phyloP scores from a whole-genome alignment of 2,797 vertebrate genomes.

The Triplophysa bombifrons region DNA sequence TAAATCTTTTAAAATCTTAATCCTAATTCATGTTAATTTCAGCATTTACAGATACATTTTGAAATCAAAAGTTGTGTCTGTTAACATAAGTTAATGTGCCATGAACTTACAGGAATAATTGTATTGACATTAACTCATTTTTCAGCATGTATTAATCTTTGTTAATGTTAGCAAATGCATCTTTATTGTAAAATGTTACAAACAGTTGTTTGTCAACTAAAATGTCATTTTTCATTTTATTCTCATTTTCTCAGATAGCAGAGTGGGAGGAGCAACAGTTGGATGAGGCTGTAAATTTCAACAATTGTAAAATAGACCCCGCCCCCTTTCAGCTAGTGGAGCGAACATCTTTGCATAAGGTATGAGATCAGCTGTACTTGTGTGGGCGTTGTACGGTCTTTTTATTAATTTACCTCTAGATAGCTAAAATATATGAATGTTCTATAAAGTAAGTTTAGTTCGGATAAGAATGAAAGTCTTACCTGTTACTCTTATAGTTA shows the following conservation, averaged over 20 bases:
- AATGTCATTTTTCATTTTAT: background rate
- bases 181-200: too few species aligned
- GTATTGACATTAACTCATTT: too few species aligned
- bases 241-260: conserved; percentile 75
- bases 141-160: too few species aligned
- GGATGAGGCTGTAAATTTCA: conserved; percentile 91
- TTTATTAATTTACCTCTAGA: background rate
- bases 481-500: background rate
- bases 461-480: background rate
- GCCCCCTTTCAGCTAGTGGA: conserved; percentile 98
- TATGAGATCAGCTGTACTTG: conserved; percentile 46
- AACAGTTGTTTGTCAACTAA: too few species aligned
- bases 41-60: too few species aligned
- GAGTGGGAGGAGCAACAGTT: conserved; percentile 97
- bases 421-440: background rate
- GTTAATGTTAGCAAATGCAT: too few species aligned
- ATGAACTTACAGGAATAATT: too few species aligned
- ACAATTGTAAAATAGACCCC: conserved; percentile 95
- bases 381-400: background rate
- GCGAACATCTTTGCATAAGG: conserved; percentile 89
- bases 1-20: too few species aligned
- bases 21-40: too few species aligned
- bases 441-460: background rate
- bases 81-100: too few species aligned
- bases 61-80: too few species aligned